Percentiles rank a stretch among this genome's conserved stretches.
Conservation (phyloP, 2,888 invertebrate genomes). For the Monopis laevigella region DNA sequence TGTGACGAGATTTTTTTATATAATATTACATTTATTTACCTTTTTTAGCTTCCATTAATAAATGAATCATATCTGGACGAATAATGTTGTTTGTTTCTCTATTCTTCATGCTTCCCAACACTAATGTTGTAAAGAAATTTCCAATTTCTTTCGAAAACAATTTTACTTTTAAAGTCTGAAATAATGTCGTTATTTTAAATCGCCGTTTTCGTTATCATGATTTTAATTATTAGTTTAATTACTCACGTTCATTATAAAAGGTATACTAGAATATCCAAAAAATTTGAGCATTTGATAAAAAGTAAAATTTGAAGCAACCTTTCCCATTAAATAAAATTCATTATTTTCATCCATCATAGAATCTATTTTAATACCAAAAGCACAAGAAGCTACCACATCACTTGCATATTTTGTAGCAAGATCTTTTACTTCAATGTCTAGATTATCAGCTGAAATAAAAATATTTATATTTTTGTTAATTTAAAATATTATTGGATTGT, state of each 20-base stretch:
- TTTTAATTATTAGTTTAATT: background rate
- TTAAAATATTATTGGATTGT: no score
- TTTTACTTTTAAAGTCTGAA: conserved; percentile 28
- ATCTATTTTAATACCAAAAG: conserved; percentile 51
- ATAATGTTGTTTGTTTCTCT: conserved; percentile 35
- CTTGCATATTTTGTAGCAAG: conserved; percentile 37
- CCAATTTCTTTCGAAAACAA: conserved; percentile 33
- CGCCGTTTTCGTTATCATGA: background rate
- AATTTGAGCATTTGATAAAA: conserved; percentile 24
- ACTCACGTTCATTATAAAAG: conserved; percentile 25
- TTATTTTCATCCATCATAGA: conserved; percentile 59
- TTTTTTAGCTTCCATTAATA: conserved; percentile 58
- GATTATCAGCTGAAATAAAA: conserved; percentile 13
- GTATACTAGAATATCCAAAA: conserved; percentile 23
- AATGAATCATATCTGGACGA: conserved; percentile 57
- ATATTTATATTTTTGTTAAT: no score
- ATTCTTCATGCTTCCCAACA: conserved; percentile 43
- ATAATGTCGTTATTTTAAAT: background rate
- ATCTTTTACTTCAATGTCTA: conserved; percentile 36
- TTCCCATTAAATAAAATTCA: conserved; percentile 60
- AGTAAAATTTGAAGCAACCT: conserved; percentile 39
- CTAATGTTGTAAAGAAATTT: conserved; percentile 43
- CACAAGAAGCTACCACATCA: conserved; percentile 47
- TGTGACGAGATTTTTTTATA: no score
- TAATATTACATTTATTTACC: no score